phyloP scores from a whole-genome alignment of 2,113 vertebrate genomes.

The Halcyon malimbica region DNA sequence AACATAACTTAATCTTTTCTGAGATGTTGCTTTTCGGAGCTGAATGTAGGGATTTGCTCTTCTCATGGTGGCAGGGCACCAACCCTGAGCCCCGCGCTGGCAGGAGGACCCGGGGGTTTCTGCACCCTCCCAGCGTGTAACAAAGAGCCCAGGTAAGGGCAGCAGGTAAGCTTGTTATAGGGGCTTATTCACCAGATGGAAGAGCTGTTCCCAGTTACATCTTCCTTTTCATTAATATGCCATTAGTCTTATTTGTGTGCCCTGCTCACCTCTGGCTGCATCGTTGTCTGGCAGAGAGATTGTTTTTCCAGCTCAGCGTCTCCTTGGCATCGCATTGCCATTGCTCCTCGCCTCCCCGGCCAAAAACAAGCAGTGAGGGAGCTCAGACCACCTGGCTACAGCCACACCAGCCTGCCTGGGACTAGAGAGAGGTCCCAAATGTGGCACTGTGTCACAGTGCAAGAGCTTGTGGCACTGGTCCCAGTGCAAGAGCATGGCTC shows the following conservation, averaged over 20 bases:
- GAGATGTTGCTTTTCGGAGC: not conserved
- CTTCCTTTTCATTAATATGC: slow-evolving; percentile 45
- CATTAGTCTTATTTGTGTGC: slow-evolving; percentile 30
- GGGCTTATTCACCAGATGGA: slow-evolving; percentile 57
- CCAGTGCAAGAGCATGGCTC: not conserved
- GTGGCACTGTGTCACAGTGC: not conserved
- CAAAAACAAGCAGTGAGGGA: rapidly evolving
- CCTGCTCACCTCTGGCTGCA: not conserved
- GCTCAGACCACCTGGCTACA: rapidly evolving
- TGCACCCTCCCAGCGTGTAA: not conserved
- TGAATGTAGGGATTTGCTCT: not conserved
- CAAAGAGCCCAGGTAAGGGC: not conserved
- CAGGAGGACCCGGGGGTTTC: not conserved
- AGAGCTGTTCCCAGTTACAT: not conserved
- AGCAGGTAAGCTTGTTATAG: slow-evolving; percentile 3
- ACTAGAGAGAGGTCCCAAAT: rapidly evolving
- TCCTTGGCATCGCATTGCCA: not conserved
- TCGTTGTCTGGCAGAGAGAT: not conserved
- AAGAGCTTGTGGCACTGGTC: not conserved
- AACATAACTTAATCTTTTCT: slow-evolving; percentile 16
- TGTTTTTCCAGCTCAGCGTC: slow-evolving; percentile 20
- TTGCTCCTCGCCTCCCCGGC: not conserved
- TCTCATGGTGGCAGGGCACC: not conserved
- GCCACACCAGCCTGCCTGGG: not conserved
- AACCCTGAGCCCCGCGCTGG: not conserved